Conservation (phyloP, 1,140 invertebrate genomes). For the Maniola jurtina region DNA sequence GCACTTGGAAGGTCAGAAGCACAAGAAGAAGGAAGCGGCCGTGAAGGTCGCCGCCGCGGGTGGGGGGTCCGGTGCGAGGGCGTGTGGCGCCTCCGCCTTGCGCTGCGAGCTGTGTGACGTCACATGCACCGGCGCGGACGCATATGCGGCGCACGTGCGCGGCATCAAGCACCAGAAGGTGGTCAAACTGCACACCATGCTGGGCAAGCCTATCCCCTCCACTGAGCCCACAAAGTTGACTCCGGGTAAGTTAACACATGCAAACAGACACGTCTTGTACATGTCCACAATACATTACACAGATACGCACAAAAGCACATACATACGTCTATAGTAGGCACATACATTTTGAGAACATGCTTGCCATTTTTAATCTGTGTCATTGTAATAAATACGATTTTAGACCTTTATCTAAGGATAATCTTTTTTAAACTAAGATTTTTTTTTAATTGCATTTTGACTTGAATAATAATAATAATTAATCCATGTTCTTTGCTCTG, state of each 20-base stretch:
- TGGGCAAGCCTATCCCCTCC: slow-evolving; percentile 98
- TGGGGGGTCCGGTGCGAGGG: slow-evolving; percentile 49
- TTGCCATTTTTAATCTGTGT: too few species aligned
- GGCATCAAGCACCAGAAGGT: slow-evolving; percentile 99
- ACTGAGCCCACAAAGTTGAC: slow-evolving; percentile 93
- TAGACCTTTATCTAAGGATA: too few species aligned
- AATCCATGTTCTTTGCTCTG: too few species aligned
- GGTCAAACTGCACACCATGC: slow-evolving; percentile 96
- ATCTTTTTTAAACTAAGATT: too few species aligned
- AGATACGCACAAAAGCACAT: too few species aligned
- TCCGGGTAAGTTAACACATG: slow-evolving; percentile 47
- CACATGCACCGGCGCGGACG: slow-evolving; percentile 97
- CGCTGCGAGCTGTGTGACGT: slow-evolving; percentile 97
- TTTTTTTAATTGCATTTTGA: too few species aligned
- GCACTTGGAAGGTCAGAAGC: slow-evolving; percentile 98
- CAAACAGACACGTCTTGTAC: background rate
- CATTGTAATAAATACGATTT: too few species aligned
- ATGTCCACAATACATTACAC: too few species aligned
- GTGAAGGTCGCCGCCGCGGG: slow-evolving; percentile 85
- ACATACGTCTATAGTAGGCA: too few species aligned
- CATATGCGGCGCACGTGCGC: slow-evolving; percentile 98
- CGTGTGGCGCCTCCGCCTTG: slow-evolving; percentile 83
- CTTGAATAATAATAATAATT: too few species aligned
- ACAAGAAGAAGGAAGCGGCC: slow-evolving; percentile 98
- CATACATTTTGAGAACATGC: too few species aligned